Evolutionary conservation across 2,113 vertebrate species (phyloP).

Genomic region (Petrocephalus microphthalmus): DNA sequence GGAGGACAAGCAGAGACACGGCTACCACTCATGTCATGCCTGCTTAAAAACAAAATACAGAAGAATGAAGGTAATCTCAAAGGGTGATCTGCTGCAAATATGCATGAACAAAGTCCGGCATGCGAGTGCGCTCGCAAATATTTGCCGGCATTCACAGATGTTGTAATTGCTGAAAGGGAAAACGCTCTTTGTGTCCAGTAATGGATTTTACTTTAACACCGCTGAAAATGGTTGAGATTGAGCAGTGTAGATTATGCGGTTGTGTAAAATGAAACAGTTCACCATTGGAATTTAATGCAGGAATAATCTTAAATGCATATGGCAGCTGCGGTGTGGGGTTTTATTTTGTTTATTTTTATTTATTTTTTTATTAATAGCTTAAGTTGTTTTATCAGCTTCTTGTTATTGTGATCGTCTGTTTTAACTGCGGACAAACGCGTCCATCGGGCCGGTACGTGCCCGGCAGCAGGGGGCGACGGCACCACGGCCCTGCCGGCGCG

Average conservation of each 20-base stretch:
- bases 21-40: slow-evolving; percentile 61
- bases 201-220: neutral
- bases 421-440: neutral
- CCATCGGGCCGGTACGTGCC: slow-evolving; percentile 29
- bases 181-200: neutral
- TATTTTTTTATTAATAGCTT: neutral
- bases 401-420: no score
- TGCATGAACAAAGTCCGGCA: neutral
- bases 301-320: neutral
- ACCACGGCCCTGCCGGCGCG: slow-evolving; percentile 51
- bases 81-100: neutral
- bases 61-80: slow-evolving; percentile 60
- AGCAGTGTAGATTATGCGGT: neutral
- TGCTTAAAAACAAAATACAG: slow-evolving; percentile 58
- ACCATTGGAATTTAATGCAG: neutral
- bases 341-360: neutral
- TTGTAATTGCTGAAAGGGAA: neutral
- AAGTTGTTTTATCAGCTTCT: neutral
- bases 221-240: neutral
- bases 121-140: neutral
- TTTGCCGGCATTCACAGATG: neutral
- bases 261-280: neutral
- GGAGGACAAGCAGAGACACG: slow-evolving; percentile 62
- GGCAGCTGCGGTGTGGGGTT: neutral
- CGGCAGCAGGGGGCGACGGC: slow-evolving; percentile 62